phyloP scores from a whole-genome alignment of 2,888 invertebrate genomes.

The Campopleginae sp. region DNA sequence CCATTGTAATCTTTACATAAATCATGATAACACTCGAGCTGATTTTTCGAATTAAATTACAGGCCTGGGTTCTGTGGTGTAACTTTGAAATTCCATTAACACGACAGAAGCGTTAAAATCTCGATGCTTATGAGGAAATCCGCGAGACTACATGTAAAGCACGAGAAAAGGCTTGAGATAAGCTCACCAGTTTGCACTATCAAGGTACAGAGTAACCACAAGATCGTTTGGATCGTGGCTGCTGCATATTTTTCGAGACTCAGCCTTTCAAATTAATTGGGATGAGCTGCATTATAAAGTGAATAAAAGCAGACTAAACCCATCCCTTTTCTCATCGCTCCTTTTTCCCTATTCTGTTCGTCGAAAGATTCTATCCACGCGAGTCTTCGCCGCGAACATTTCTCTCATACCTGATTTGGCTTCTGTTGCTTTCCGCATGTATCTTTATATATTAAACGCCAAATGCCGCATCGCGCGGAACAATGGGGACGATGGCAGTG shows the following conservation, averaged over 20 bases:
- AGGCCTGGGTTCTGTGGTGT: constrained; percentile 1
- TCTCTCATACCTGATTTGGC: constrained; percentile 32
- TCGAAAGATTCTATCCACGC: constrained; percentile 79
- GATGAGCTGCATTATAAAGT: constrained; percentile 74
- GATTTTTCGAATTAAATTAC: no score
- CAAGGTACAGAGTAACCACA: constrained; percentile 3
- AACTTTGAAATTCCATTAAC: constrained; percentile 12
- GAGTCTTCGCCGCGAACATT: constrained; percentile 56
- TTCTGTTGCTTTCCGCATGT: background rate
- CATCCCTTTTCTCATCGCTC: background rate
- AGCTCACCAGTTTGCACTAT: constrained; percentile 7
- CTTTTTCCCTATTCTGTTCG: constrained; percentile 69
- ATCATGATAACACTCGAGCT: background rate
- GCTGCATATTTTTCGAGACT: constrained; percentile 27
- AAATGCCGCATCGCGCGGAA: constrained; percentile 43
- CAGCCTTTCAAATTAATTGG: constrained; percentile 77
- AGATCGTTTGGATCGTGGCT: constrained; percentile 22
- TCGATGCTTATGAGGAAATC: constrained; percentile 17
- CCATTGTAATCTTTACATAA: background rate
- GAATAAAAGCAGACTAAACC: background rate
- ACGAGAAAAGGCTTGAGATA: background rate
- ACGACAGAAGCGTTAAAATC: background rate
- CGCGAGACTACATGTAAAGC: background rate
- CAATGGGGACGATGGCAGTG: constrained; percentile 66
- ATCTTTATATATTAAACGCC: constrained; percentile 37